Evolutionary conservation across 2,113 vertebrate genomes (phyloP), one percentile per base, ranked within the genome.

Genomic region (Heterocephalus glaber): DNA sequence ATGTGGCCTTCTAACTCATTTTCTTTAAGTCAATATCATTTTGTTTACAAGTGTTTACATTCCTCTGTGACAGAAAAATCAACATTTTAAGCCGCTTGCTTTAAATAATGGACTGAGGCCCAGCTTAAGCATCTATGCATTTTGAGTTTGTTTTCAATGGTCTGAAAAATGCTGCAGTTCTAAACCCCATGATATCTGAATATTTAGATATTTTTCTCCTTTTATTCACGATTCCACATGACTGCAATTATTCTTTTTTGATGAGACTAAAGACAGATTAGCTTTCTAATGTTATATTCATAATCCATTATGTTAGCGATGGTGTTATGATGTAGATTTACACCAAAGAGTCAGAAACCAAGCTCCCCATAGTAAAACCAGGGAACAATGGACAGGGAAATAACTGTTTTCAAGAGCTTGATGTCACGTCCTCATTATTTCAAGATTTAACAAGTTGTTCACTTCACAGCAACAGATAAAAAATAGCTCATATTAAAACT

Each of bases 231-330:
- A 95, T 97, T 94, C 81, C 85, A 79, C 66, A 94, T 95, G 91
- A 96, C 82, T 98, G 80, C 92, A 98, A 95, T 98, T 98, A 98
- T 92, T 96, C 58, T 74, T 47, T 90, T 94, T 95, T 97, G 95
- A 97, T 58, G 93, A 97, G 91, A 96, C 60, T 97, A 97, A 95
- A 74, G 97, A 96, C 41, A 98, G 80, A 89, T 94, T 63, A 52
- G 14, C 88, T 96, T 65, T 92, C 95, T 98, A 88, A 77, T 96
- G 93, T 96, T 97, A 85, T 87, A 96, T 96, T 97, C 92, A 96
- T 86, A 97, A 96, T 94, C 80, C 83, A 93, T 74, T 77, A 35
- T 97, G 96, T 94, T 97, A 95, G 90, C 83, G 97, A 88, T 95
- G 92, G 52, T 94, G 95, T 92, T 98, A 95, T 52, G 91, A 96